Evolutionary conservation across 1,140 invertebrate species (phyloP).

Genomic region (Monochamus saltuarius): DNA sequence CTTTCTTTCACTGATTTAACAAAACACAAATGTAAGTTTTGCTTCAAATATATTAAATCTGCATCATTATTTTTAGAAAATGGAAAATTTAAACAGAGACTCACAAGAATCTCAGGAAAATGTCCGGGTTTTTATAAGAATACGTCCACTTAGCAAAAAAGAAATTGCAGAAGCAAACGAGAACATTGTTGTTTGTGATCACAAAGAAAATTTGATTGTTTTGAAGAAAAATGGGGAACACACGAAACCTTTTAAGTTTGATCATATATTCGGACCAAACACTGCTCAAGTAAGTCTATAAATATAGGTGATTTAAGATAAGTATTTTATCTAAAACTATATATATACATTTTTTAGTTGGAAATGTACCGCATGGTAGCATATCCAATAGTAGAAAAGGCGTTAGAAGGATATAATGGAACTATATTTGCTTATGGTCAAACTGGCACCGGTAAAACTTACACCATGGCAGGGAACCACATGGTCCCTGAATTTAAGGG

Average conservation of each 20-base stretch:
- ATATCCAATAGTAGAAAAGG: constrained; percentile 89
- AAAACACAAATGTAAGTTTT: no score
- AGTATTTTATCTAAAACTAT: constrained; percentile 4
- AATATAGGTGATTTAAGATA: background rate
- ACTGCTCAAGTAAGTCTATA: constrained; percentile 71
- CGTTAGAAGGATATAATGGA: constrained; percentile 92
- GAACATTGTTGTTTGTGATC: constrained; percentile 74
- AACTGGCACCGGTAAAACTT: constrained; percentile 96
- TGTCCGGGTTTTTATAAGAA: constrained; percentile 83
- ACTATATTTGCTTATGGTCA: constrained; percentile 97
- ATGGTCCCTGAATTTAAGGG: constrained; percentile 81
- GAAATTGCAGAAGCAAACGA: constrained; percentile 70
- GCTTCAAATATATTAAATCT: no score
- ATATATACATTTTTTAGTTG: constrained; percentile 55
- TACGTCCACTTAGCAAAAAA: constrained; percentile 81
- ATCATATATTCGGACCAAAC: constrained; percentile 85
- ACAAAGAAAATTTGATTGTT: constrained; percentile 70
- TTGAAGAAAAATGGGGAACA: constrained; percentile 74
- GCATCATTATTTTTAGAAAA: constrained; percentile 4
- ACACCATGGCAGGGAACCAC: constrained; percentile 90
- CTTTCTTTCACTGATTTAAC: no score
- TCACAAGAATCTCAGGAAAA: constrained; percentile 53
- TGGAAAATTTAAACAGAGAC: constrained; percentile 12
- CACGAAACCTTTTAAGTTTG: constrained; percentile 86
- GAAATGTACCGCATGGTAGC: constrained; percentile 96